Evolutionary conservation across 2,797 vertebrate genomes (phyloP), one percentile per base, ranked within the genome.

Genomic region (Rhincodon typus): DNA sequence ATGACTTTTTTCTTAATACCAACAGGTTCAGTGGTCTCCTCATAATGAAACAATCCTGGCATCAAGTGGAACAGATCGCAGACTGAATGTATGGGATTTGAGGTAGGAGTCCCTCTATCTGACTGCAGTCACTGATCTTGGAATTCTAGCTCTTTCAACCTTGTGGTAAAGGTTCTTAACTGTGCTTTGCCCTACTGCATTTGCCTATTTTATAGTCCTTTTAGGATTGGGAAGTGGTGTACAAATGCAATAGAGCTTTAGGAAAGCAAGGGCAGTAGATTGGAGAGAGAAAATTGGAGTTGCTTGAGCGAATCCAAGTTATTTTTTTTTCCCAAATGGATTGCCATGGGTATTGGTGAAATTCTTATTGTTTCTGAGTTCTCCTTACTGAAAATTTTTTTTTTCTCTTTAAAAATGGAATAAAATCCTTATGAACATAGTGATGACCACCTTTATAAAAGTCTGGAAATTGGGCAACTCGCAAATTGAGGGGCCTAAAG

Each of bases 41-140:
- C 99, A 99, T 96, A 99, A 99, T 8, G 99, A 99, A 97, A 99
- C 99, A 42, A 99, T 99, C 96, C 97, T 99, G 97, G 99, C 99
- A 96, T 99, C 99, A 96, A 99, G 99, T 95, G 99, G 99, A 96
- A 99, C 99, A 0, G 99, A 99, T 97, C 98, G 99, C 67, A 97
- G 99, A 96, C 98, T 99, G 95, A 99, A 99, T 21, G 99, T 99
- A 1, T 99, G 99, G 99, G 99, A 99, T 97, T 98, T 99, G 97
- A 99, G 98, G 98, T 99, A 96, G 96, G 94, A 21, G 7, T 69
- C 50, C 96, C 27, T 19, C 0, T 0, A 0, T 21, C 42, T 57
- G 57, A 87, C 19, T 95, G 94, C 12, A 34, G 8, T 96, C 42
- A 57, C 46, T 90, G 34, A 34, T 94, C 46, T 27, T 95, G 25